These are phyloP conservation scores for Bicyclus anynana DNA, from an alignment of 1,140 invertebrate genomes.

Conservation along the genomic window DNA sequence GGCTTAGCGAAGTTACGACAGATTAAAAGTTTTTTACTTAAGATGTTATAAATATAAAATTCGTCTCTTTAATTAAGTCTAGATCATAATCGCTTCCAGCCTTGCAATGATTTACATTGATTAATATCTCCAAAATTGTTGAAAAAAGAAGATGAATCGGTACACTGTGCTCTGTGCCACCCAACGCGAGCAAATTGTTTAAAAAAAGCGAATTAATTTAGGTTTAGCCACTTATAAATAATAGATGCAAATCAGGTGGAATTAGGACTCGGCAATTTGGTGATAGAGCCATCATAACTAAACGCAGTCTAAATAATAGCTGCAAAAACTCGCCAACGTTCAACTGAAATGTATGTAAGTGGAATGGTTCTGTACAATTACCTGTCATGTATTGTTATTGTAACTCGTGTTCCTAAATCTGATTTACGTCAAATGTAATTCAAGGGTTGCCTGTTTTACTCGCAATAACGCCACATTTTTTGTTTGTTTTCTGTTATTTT, in stretches of 20 bases:
- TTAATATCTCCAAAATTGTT: not conserved
- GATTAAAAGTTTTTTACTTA: too few species aligned
- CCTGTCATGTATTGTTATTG: too few species aligned
- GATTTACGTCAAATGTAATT: too few species aligned
- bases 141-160: not conserved
- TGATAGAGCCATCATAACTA: constrained; percentile 3
- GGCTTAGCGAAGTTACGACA: too few species aligned
- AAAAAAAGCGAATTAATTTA: not conserved
- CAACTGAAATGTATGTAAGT: not conserved
- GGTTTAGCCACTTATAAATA: not conserved
- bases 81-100: not conserved
- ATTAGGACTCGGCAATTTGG: not conserved
- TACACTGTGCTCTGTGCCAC: not conserved
- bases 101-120: not conserved
- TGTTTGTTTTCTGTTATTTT: too few species aligned
- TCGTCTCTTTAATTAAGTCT: not conserved
- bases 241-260: constrained; percentile 1
- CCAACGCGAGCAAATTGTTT: not conserved
- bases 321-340: not conserved
- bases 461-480: too few species aligned
- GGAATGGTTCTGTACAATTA: not conserved
- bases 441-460: too few species aligned
- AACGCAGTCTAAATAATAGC: not conserved
- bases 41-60: too few species aligned
- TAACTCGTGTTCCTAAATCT: too few species aligned